Base-by-base conservation (phyloP, 2,797 vertebrate species). In the Anguilla obscura region DNA sequence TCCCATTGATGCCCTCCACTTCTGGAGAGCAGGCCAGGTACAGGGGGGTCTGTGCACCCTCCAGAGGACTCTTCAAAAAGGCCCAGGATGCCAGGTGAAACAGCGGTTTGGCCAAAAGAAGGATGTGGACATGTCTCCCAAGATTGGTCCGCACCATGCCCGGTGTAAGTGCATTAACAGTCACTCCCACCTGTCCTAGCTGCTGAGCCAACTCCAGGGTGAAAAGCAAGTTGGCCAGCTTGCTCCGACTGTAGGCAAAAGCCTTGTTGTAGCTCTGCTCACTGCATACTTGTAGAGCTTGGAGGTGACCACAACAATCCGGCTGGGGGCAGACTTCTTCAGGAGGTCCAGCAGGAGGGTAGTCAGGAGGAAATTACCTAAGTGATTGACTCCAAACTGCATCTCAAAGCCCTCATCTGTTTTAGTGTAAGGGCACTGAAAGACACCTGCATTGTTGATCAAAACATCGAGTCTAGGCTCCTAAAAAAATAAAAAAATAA, bases 141-240 rank as follows among this genome's bases (percentile, higher is more conserved):
- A 98, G 96, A 85, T 98, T 97, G 86, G 98, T 98, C 92, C 96
- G 95, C 80, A 97, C 97, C n/a, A 99, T 94, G 1, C 98, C 98
- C 0, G 97, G 97, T 88, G 98, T 97, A 16, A 98, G 93, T 0
- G 95, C 96, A 0, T 99, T 98, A 36, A 95, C 96, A 0, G 96
- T 97, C 16, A 98, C 97, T 0, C 96, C 95, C 0, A 95, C 97
- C 85, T 95, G 96, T 89, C 97, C 95, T 56, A 98, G 93, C 0
- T 96, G 96, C 12, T 91, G 95, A 33, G 96, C 96, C 79, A 98
- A 94, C 92, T 98, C 97, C 88, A 94, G 94, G 50, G 96, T 95
- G 89, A 98, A 98, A 8, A 98, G 89, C 89, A 99, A 96, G 92
- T 98, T 99, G 27, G 97, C 97, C 87, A 98, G 95, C 89, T 98